Percentiles rank a stretch among this genome's conserved stretches.
These are phyloP conservation scores for Lithophane semibrunnea DNA, from an alignment of 2,888 invertebrate genomes.

Conservation along the genomic window DNA sequence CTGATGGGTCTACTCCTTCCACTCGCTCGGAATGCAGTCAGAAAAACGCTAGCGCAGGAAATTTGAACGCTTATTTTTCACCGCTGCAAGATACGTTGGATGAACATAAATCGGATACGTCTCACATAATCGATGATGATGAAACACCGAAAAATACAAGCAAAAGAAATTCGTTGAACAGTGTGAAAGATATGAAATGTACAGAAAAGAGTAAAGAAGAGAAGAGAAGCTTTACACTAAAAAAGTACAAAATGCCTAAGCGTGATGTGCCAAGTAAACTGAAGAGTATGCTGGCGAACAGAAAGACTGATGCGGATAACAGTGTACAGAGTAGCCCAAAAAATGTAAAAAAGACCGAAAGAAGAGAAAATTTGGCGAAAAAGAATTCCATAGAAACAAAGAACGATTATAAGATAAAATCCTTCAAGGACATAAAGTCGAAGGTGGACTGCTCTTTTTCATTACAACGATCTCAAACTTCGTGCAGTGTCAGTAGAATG, in stretches of 20 bases:
- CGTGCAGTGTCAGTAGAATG: conserved; percentile 87
- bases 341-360: conserved; percentile 91
- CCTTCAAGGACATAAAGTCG: conserved; percentile 96
- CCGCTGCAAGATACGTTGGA: conserved; percentile 77
- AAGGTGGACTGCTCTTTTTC: conserved; percentile 92
- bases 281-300: conserved; percentile 92
- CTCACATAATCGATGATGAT: conserved; percentile 76
- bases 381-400: conserved; percentile 93
- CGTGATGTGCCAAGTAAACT: conserved; percentile 94
- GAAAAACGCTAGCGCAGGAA: conserved; percentile 82
- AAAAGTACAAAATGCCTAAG: conserved; percentile 95
- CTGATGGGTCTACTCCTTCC: conserved; percentile 91
- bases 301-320: conserved; percentile 88
- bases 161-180: conserved; percentile 86
- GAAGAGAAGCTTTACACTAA: conserved; percentile 89
- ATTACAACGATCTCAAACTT: conserved; percentile 87
- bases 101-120: conserved; percentile 74
- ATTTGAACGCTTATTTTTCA: conserved; percentile 78
- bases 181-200: conserved; percentile 81
- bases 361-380: conserved; percentile 92
- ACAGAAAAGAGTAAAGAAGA: conserved; percentile 88
- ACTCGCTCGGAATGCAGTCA: conserved; percentile 89
- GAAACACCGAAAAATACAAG: conserved; percentile 84
- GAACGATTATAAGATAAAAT: conserved; percentile 92
- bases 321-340: conserved; percentile 91